phyloP scores from a whole-genome alignment of 2,113 vertebrate species.

The Hirundichthys speculiger region DNA sequence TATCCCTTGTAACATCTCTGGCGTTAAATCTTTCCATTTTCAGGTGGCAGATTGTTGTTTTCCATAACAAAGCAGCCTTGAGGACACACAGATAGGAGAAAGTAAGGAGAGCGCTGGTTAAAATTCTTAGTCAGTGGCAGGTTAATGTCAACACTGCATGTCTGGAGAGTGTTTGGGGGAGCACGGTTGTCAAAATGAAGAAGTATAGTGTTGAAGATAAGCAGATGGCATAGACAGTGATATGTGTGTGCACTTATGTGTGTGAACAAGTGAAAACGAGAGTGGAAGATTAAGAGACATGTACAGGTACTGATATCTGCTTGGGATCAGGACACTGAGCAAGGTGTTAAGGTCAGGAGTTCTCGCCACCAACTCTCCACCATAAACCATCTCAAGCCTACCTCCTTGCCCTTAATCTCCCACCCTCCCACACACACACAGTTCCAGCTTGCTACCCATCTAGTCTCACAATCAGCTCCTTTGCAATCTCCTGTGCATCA shows the following conservation, averaged over 20 bases:
- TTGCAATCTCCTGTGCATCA: slow-evolving; percentile 76
- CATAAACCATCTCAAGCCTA: slow-evolving; percentile 34
- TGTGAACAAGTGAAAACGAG: slow-evolving; percentile 4
- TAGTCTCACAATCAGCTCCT: slow-evolving; percentile 58
- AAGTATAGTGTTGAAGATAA: slow-evolving; percentile 27
- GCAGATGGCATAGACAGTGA: slow-evolving; percentile 2
- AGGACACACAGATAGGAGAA: not conserved
- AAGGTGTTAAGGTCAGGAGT: slow-evolving; percentile 56
- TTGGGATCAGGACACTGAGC: slow-evolving; percentile 53
- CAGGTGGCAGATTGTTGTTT: not conserved
- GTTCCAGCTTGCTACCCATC: slow-evolving; percentile 44
- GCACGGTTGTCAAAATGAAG: slow-evolving; percentile 8
- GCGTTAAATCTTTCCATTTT: not conserved
- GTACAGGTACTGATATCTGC: slow-evolving; percentile 52
- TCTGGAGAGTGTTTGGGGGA: not conserved
- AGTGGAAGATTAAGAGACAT: slow-evolving; percentile 55
- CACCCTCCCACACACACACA: slow-evolving; percentile 14
- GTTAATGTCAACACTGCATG: not conserved
- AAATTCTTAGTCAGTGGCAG: not conserved
- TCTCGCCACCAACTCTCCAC: slow-evolving; percentile 26
- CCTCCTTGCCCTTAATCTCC: slow-evolving; percentile 35
- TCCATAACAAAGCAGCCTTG: not conserved
- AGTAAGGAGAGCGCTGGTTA: not conserved
- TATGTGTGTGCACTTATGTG: slow-evolving; percentile 4
- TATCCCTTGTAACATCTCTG: too few relatives aligned